These are phyloP conservation scores for Eupithecia insigniata DNA, from an alignment of 2,888 invertebrate genomes.

Conservation along the genomic window DNA sequence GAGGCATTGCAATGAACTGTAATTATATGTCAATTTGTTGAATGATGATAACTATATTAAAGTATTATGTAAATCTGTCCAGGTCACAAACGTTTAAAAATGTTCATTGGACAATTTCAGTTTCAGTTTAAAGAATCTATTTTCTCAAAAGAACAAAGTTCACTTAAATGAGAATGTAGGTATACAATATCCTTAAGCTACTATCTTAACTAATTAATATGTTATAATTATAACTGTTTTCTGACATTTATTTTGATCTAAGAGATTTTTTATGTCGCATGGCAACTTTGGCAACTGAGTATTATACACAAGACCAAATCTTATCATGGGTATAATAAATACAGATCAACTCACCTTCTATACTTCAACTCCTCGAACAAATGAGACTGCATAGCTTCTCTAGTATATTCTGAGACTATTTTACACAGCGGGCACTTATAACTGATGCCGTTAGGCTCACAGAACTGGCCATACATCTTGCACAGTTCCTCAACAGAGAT, in stretches of 20 bases:
- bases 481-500: slow-evolving; percentile 62
- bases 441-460: slow-evolving; percentile 81
- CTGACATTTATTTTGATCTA: no score
- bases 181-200: no score
- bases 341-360: slow-evolving; percentile 83
- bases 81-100: not conserved
- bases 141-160: no score
- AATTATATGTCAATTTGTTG: not conserved
- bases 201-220: no score
- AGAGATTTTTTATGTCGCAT: no score
- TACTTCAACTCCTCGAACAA: slow-evolving; percentile 87
- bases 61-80: not conserved
- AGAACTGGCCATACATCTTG: slow-evolving; percentile 64
- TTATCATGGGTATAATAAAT: not conserved
- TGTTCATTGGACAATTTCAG: not conserved
- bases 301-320: not conserved
- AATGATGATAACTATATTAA: not conserved
- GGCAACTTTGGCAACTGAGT: not conserved
- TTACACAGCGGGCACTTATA: slow-evolving; percentile 86
- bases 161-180: no score
- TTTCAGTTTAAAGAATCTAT: no score
- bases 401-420: slow-evolving; percentile 82
- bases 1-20: not conserved
- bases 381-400: slow-evolving; percentile 86
- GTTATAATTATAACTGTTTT: no score